Percentiles rank a stretch among this genome's conserved stretches.
Evolutionary conservation across 2,888 invertebrate genomes (phyloP).

Genomic region (Dryadula phaetusa): DNA sequence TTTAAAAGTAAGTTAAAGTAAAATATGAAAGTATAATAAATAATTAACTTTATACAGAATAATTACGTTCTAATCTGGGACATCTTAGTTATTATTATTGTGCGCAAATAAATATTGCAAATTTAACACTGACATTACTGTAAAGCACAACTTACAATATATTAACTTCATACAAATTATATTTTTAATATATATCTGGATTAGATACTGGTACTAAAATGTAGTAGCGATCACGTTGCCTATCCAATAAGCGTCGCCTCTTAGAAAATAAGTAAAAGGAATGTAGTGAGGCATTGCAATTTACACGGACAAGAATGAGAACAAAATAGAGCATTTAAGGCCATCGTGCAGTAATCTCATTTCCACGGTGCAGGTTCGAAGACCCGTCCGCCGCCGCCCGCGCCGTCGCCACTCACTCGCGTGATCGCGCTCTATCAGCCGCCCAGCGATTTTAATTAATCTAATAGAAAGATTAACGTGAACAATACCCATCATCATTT

Average conservation of each 20-base stretch:
- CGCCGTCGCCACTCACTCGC: slow-evolving; percentile 53
- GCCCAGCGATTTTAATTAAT: slow-evolving; percentile 63
- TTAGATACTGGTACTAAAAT: neutral
- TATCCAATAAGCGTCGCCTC: slow-evolving; percentile 1
- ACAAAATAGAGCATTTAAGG: slow-evolving; percentile 67
- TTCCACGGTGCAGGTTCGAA: slow-evolving; percentile 77
- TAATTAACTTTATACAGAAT: too few species aligned
- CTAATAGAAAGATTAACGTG: slow-evolving; percentile 67
- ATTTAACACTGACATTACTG: neutral
- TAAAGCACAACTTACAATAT: neutral
- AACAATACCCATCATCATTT: slow-evolving; percentile 51
- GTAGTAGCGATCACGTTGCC: neutral
- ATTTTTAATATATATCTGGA: neutral
- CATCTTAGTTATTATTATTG: neutral
- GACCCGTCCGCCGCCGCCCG: slow-evolving; percentile 56
- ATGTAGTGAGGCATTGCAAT: slow-evolving; percentile 47
- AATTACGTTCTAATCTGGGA: too few species aligned
- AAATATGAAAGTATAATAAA: neutral
- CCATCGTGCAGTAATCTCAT: slow-evolving; percentile 77
- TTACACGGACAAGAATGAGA: slow-evolving; percentile 61
- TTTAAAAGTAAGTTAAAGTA: neutral
- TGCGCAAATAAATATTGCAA: neutral
- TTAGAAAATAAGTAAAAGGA: slow-evolving; percentile 31
- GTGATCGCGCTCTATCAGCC: slow-evolving; percentile 59
- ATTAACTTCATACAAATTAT: neutral